Conservation (phyloP, 2,888 invertebrate genomes). For the Synergus itoensis region DNA sequence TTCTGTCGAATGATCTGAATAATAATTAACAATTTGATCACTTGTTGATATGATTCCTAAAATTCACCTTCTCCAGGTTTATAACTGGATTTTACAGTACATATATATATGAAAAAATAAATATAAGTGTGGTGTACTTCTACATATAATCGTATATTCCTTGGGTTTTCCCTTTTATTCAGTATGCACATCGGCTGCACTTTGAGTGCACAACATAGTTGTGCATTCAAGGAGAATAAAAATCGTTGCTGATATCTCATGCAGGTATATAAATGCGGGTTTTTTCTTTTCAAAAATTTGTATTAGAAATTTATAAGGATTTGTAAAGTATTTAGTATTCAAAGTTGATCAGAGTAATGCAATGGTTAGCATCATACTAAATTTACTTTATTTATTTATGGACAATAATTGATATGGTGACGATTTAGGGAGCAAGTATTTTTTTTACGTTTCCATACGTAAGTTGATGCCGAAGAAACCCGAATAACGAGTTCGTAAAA, state of each 20-base stretch:
- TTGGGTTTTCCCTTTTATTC: not conserved
- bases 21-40: not conserved
- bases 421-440: not conserved
- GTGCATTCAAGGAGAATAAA: not conserved
- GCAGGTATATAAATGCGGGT: not conserved
- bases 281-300: too few species aligned
- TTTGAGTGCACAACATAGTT: not conserved
- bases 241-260: not conserved
- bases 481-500: not conserved
- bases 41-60: not conserved
- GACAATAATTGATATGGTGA: not conserved
- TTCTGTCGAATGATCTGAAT: constrained; percentile 27
- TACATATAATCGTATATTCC: not conserved
- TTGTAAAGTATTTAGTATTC: too few species aligned
- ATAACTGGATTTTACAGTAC: not conserved
- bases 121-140: not conserved
- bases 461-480: not conserved
- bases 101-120: not conserved
- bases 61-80: not conserved
- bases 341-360: too few species aligned
- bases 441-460: not conserved
- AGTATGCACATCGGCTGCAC: not conserved
- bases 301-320: too few species aligned
- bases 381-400: too few species aligned
- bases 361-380: too few species aligned